A percentile compares a stretch with the other conserved stretches of the same genome.
Evolutionary conservation across 2,797 vertebrate genomes (phyloP).

Genomic region (Lophotriccus pileatus): DNA sequence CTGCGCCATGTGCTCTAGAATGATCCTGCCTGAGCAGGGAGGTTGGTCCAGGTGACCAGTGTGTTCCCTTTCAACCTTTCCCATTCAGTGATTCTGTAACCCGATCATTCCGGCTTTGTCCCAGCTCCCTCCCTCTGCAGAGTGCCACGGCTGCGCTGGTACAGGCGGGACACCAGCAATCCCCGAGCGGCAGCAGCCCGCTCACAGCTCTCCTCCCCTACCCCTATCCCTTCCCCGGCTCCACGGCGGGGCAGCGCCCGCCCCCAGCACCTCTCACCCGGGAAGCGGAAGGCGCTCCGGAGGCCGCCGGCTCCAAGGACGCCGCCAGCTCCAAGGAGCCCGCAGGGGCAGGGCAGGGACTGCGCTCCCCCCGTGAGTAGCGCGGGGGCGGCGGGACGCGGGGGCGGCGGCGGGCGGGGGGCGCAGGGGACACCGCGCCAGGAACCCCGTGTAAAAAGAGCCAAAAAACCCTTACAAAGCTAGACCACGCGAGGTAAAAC

Average conservation of each 20-base stretch:
- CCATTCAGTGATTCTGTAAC: no score
- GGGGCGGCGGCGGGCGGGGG: not conserved
- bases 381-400: not conserved
- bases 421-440: not conserved
- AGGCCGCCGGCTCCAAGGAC: not conserved
- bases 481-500: not conserved
- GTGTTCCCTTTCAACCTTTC: not conserved
- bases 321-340: not conserved
- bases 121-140: not conserved
- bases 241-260: not conserved
- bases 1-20: not conserved
- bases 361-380: not conserved
- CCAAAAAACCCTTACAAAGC: not conserved
- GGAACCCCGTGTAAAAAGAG: not conserved
- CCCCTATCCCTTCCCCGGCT: not conserved
- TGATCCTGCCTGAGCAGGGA: not conserved
- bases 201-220: not conserved
- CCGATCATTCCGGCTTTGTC: fast-evolving
- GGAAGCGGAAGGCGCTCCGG: not conserved
- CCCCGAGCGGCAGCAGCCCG: not conserved
- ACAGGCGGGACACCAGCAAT: no score
- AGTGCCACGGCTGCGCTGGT: fast-evolving
- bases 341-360: fast-evolving
- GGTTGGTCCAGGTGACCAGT: not conserved
- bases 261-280: not conserved